Evolutionary conservation across 1,140 invertebrate genomes (phyloP).

Genomic region (Kradibia gibbosae): DNA sequence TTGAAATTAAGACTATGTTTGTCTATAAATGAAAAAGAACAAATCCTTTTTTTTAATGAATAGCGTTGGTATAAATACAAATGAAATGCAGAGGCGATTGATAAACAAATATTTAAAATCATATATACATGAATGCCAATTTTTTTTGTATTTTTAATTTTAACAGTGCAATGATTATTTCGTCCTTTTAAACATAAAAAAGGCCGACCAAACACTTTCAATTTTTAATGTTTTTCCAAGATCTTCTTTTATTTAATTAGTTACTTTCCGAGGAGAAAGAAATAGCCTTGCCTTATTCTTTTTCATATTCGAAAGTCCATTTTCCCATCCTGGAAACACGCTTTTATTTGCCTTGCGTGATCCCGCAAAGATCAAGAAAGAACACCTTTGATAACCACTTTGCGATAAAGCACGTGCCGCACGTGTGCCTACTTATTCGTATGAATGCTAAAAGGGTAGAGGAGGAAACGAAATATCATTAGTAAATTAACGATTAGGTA

Average conservation of each 20-base stretch:
- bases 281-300: neutral
- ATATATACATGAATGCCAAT: too few relatives aligned
- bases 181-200: too few relatives aligned
- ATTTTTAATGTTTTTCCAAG: neutral
- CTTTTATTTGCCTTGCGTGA: conserved; percentile 28
- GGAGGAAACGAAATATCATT: neutral
- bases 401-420: neutral
- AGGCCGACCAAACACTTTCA: too few relatives aligned
- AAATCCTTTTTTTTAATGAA: too few relatives aligned
- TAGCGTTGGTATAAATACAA: too few relatives aligned
- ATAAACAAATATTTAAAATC: too few relatives aligned
- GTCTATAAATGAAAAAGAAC: too few relatives aligned
- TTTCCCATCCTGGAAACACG: neutral
- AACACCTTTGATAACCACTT: neutral
- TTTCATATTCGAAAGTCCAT: neutral
- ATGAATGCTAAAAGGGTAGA: neutral
- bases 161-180: too few relatives aligned
- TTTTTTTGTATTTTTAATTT: too few relatives aligned
- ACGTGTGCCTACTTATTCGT: neutral
- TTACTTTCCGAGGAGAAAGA: neutral
- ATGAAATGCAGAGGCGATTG: too few relatives aligned
- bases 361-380: neutral
- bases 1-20: too few relatives aligned
- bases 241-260: neutral
- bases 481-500: too few relatives aligned